Base-by-base conservation (phyloP, 2,888 invertebrate species). In the Drosophila monieri region DNA sequence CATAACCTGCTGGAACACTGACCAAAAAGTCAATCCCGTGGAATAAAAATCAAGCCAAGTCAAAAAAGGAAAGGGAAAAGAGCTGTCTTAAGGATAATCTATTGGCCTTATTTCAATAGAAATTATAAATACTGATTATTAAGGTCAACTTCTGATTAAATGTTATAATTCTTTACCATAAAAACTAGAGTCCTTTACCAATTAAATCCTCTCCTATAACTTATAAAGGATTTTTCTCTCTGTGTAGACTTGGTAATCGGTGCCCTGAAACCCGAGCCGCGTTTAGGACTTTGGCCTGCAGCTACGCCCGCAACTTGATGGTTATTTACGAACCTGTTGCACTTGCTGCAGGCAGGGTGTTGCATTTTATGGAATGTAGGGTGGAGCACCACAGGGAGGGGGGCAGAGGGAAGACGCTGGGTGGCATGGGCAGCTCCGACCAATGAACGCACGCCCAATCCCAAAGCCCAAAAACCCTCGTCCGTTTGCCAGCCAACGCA, bases 401-500 rank as follows among this genome's bases (percentile, higher is more conserved):
- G 12, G n/a, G 27, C 5, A 9, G 15, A 27, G 10, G 9, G 3
- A 12, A 27, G 43, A 2, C n/a, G 47, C 27, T 65, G 58, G 54
- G 54, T 43, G 57, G 23, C 37, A 30, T 9, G 46, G 21, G 46
- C 14, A 35, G 21, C 37, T 53, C 39, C 21, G 25, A 52, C 56
- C 49, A 77, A 64, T 62, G 64, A 65, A 35, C 60, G 61, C 61
- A 62, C 52, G 62, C 62, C 62, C 72, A 74, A 65, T 43, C 18
- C 52, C 49, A 35, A 14, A 27, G 32, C 23, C 43, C 47, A 18
- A 53, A 70, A 59, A 52, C 43, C 49, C 15, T 52, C 21, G 69
- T 70, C 80, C 85, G 60, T 64, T 80, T 74, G 77, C 53, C 72
- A 56, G 56, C 12, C 48, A 39, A 15, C 35, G 76, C 80, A 81